These are phyloP conservation scores for Microcaecilia unicolor DNA, from an alignment of 2,797 vertebrate genomes.

Conservation along the genomic window DNA sequence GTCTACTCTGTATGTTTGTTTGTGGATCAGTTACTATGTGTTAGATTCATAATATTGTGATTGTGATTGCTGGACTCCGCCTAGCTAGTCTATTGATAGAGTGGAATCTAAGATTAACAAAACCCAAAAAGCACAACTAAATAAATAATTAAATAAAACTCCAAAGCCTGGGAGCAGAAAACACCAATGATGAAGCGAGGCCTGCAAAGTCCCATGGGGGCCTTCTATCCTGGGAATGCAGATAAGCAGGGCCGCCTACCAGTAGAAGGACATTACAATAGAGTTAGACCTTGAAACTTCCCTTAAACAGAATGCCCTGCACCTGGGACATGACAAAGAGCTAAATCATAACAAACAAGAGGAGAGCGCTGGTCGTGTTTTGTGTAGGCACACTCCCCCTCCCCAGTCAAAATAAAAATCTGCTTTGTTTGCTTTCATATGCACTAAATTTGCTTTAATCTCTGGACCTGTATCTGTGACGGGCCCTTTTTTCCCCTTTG, in stretches of 20 bases:
- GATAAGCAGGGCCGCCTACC: constrained; percentile 31
- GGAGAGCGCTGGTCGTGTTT: constrained; percentile 2
- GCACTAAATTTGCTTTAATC: constrained; percentile 10
- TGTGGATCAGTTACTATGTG: too few species aligned
- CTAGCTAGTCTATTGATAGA: too few species aligned
- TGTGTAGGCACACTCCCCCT: background rate
- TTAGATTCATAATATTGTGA: too few species aligned
- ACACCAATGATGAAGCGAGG: background rate
- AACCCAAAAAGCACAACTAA: too few species aligned
- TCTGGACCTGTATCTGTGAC: constrained; percentile 24
- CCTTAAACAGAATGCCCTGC: constrained; percentile 18
- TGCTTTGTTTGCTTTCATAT: constrained; percentile 4
- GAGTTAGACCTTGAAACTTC: constrained; percentile 22
- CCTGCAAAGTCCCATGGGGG: fast-evolving
- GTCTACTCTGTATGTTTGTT: too few species aligned
- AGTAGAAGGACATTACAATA: constrained; percentile 13
- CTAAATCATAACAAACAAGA: constrained; percentile 4
- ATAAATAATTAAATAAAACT: too few species aligned
- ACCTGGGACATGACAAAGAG: constrained; percentile 31
- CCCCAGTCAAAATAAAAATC: constrained; percentile 5
- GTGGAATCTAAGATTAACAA: too few species aligned
- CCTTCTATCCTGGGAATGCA: constrained; percentile 19
- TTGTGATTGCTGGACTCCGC: too few species aligned
- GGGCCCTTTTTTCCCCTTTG: constrained; percentile 10
- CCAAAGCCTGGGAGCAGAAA: fast-evolving